Conservation (phyloP, 2,888 invertebrate genomes). For the Tenthredo distinguenda region DNA sequence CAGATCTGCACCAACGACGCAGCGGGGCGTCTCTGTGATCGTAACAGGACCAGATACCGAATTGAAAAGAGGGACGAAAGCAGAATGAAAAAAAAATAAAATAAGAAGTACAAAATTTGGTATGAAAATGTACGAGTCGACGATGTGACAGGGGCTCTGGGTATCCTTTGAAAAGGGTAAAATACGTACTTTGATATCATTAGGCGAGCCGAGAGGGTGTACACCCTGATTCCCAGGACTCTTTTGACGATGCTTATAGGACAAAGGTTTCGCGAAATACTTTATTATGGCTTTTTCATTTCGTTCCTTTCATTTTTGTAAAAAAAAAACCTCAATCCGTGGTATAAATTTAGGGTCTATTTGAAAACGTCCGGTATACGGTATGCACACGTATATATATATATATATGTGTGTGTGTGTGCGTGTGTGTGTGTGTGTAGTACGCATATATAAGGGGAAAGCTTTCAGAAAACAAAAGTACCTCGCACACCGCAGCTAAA, state of each 20-base stretch:
- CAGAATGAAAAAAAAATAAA: not conserved
- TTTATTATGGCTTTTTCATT: not conserved
- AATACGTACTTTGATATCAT: constrained; percentile 16
- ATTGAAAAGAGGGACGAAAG: not conserved
- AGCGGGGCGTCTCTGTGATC: not conserved
- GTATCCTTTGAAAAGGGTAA: not conserved
- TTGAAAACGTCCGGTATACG: not conserved
- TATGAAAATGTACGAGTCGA: not conserved
- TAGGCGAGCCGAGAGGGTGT: not conserved
- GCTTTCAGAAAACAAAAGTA: constrained; percentile 23
- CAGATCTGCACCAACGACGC: not conserved
- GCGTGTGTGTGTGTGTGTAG: too few species aligned
- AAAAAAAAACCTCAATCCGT: not conserved
- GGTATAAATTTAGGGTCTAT: constrained; percentile 4
- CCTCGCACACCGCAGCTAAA: constrained; percentile 17
- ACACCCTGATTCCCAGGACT: constrained; percentile 1
- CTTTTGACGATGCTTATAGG: constrained; percentile 8
- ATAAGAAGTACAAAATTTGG: not conserved
- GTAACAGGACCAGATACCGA: not conserved
- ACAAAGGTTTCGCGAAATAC: not conserved
- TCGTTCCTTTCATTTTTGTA: not conserved
- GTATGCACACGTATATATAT: not conserved
- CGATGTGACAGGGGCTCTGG: not conserved
- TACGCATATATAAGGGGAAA: not conserved
- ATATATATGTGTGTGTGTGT: not conserved